Base-by-base conservation (phyloP, 2,113 vertebrate genomes). In the Cephalopholis sonnerati region DNA sequence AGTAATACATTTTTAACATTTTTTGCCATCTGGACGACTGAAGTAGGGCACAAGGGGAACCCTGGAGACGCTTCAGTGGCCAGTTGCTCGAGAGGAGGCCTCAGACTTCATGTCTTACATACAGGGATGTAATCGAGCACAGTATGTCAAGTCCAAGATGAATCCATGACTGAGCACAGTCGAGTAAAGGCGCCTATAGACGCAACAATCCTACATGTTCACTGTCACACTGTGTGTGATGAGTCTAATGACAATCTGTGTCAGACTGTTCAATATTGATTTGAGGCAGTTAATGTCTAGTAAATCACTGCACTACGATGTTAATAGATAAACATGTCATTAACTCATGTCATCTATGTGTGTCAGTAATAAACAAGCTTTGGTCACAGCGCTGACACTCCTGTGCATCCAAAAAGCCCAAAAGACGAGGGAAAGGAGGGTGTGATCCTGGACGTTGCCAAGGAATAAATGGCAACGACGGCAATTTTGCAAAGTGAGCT, bases 21-120 rank as follows among this genome's bases (percentile, higher is more conserved):
- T 69, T 24, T 78, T 65, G 27, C 79, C 81, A 74, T 86, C 71
- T 84, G 81, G 71, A 74, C 0, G 12, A 53, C 66, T 81, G 16
- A 82, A 87, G 70, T 81, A 39, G 82, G 78, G 29, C 81, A 71
- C n/a, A 50, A 53, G 58, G 29, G 55, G 53, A 84, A 65, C 63
- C 65, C 63, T 77, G 27, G 72, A 77, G 79, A 76, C 10, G 5
- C 46, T 50, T 80, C 72, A 71, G 65, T 7, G n/a, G 54, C 65
- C 36, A 61, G 55, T 13, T 48, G 72, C 73, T 67, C n/a, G 65
- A 44, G 50, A 78, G 39, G 74, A 71, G 22, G 65, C 69, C 13
- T 72, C 46, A 72, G 63, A 50, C 41, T 69, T 75, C 74, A 61
- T 70, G 69, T 81, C 65, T 75, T 36, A 72, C 63, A 84, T 71